Evolutionary conservation across 2,888 invertebrate species (phyloP).

Genomic region (Drosophila putrida): DNA sequence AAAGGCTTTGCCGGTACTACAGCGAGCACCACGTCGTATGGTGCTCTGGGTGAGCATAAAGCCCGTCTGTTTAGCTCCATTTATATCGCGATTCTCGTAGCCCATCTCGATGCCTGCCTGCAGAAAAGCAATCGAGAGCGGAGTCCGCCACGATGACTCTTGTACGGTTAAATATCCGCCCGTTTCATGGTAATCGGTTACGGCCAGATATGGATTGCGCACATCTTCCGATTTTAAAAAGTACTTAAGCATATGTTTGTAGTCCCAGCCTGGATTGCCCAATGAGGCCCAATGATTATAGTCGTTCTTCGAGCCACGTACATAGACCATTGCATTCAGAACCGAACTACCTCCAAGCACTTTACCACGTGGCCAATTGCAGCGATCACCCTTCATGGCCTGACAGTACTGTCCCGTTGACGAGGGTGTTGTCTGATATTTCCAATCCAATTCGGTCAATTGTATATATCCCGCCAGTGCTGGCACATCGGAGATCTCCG

Average conservation of each 20-base stretch:
- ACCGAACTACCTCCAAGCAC: conserved; percentile 95
- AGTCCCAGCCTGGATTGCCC: conserved; percentile 95
- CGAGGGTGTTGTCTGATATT: conserved; percentile 94
- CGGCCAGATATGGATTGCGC: conserved; percentile 92
- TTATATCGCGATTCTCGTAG: conserved; percentile 92
- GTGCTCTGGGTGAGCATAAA: conserved; percentile 95
- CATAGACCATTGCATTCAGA: conserved; percentile 96
- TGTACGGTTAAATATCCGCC: conserved; percentile 94
- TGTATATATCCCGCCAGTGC: conserved; percentile 94
- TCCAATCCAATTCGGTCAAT: conserved; percentile 95
- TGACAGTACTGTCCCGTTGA: conserved; percentile 92
- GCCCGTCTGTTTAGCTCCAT: conserved; percentile 93
- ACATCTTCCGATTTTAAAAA: conserved; percentile 96
- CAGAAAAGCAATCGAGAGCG: conserved; percentile 92
- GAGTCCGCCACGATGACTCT: conserved; percentile 93
- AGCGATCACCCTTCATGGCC: conserved; percentile 94
- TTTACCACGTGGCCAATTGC: conserved; percentile 97
- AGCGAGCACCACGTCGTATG: conserved; percentile 92
- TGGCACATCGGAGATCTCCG: conserved; percentile 95
- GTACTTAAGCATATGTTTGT: conserved; percentile 92
- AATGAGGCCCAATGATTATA: conserved; percentile 94
- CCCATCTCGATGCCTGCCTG: conserved; percentile 94
- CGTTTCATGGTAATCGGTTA: conserved; percentile 90
- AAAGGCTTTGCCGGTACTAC: conserved; percentile 95
- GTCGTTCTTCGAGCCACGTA: conserved; percentile 94